A percentile compares a stretch with the other conserved stretches of the same genome.
These are phyloP conservation scores for Perca fluviatilis DNA, from an alignment of 2,113 vertebrate genomes.

Conservation along the genomic window DNA sequence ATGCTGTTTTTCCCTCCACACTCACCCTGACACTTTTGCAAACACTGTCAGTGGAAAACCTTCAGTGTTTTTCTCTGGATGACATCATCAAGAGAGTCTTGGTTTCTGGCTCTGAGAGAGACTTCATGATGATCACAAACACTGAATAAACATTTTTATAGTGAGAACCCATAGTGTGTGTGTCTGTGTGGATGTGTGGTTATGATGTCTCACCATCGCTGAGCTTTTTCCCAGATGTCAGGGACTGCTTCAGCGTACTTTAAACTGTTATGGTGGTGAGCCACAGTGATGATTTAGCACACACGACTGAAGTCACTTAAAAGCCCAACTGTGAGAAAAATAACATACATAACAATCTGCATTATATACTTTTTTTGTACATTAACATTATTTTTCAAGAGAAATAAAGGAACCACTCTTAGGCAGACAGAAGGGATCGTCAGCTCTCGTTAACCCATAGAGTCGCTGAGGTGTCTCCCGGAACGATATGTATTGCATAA, in stretches of 20 bases:
- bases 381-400: not conserved
- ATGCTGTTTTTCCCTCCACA: not conserved
- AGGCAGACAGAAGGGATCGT: not conserved
- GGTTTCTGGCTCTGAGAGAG: constrained; percentile 48
- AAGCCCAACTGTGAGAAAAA: constrained; percentile 42
- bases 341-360: not conserved
- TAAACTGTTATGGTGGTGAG: constrained; percentile 61
- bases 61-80: constrained; percentile 27
- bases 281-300: constrained; percentile 51
- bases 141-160: constrained; percentile 67
- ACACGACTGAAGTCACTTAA: constrained; percentile 46
- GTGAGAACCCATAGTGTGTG: constrained; percentile 28
- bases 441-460: not conserved
- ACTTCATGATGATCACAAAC: constrained; percentile 50
- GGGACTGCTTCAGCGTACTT: constrained; percentile 34
- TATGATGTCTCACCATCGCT: constrained; percentile 49
- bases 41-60: constrained; percentile 16
- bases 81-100: constrained; percentile 50
- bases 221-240: constrained; percentile 73
- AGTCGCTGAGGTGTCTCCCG: not conserved
- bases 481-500: not conserved
- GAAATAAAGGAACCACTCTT: not conserved
- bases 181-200: constrained; percentile 43
- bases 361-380: not conserved
- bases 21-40: not conserved